phyloP scores from a whole-genome alignment of 2,888 invertebrate genomes.

The Spatulosminthurus flaviceps region DNA sequence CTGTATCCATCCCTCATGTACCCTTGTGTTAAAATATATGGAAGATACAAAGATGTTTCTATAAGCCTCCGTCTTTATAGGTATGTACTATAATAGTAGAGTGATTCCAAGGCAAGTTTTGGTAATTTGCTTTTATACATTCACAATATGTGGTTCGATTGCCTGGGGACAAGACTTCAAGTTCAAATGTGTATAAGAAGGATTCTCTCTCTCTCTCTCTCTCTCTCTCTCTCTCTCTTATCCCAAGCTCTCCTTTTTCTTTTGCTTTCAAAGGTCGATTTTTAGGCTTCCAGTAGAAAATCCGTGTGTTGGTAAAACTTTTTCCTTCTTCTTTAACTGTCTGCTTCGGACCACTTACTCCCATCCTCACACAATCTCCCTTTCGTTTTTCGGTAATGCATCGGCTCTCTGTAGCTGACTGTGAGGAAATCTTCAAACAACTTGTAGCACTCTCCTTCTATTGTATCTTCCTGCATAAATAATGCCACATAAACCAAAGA shows the following conservation, averaged over 20 bases:
- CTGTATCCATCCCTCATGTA: constrained; percentile 1
- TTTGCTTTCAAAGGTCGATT: constrained; percentile 36
- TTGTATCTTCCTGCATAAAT: constrained; percentile 7
- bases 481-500: background rate
- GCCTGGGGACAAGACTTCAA: constrained; percentile 43
- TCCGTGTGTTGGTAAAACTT: background rate
- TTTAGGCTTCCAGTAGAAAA: constrained; percentile 34
- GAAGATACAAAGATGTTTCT: background rate
- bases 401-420: no score
- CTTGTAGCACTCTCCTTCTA: constrained; percentile 16
- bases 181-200: constrained; percentile 27
- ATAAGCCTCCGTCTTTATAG: background rate
- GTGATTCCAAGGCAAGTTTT: constrained; percentile 18
- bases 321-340: background rate
- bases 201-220: no score
- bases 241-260: no score
- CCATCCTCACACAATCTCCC: constrained; percentile 13
- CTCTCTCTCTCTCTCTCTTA: no score
- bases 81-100: background rate
- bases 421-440: constrained; percentile 8
- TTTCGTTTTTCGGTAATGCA: background rate
- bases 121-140: constrained; percentile 39
- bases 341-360: constrained; percentile 15
- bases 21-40: background rate
- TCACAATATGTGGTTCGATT: constrained; percentile 47